Evolutionary conservation across 1,140 invertebrate species (phyloP), one percentile per base, ranked within the genome.

Genomic region (Mesaphorura yosii): DNA sequence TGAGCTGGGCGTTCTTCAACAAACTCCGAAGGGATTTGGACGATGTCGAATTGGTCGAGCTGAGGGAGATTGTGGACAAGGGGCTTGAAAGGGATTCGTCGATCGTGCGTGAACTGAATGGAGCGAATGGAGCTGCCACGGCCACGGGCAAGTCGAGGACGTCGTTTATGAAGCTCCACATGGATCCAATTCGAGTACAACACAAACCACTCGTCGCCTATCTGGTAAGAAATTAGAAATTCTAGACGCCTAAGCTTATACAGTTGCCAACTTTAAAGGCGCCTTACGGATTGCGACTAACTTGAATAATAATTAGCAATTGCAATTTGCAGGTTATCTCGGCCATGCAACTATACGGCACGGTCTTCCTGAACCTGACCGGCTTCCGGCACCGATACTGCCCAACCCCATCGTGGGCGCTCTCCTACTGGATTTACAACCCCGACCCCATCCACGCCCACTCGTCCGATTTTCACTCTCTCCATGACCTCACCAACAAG

Each of bases 171-270:
- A 17, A 22, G 19, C 37, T 53, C n/a, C 51, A 53, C 40, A 26
- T 53, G 22, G 51, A 53, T 37, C 23, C 46, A n/a, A 27, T 53
- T 22, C 28, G 38, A 7, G 51, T 53, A 1, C 51, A 53, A n/a
- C 51, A 53, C 20, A 53, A 53, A 29, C 51, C 51, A 47, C 48
- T 53, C 23, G 22, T 53, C n/a, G 51, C 37, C 1, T 47, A 47
- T 48, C 20, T 38, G 19, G 51, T 53, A 48, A 53, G 51, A 15
- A 37, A 37, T 37, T 41, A 41, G 17, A 20, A 41, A 10, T 7
- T 41, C 17, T 34, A n/a, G 10, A 34, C 10, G 31, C 31, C 31
- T 34, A 10, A 10, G 31, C n/a, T 34, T 34, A 34, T n/a, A 34
- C n/a, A 34, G 10, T 34, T 34, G n/a, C 31, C 10, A 34, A n/a